Conservation (phyloP, 2,888 invertebrate genomes). For the Pammene aurita region DNA sequence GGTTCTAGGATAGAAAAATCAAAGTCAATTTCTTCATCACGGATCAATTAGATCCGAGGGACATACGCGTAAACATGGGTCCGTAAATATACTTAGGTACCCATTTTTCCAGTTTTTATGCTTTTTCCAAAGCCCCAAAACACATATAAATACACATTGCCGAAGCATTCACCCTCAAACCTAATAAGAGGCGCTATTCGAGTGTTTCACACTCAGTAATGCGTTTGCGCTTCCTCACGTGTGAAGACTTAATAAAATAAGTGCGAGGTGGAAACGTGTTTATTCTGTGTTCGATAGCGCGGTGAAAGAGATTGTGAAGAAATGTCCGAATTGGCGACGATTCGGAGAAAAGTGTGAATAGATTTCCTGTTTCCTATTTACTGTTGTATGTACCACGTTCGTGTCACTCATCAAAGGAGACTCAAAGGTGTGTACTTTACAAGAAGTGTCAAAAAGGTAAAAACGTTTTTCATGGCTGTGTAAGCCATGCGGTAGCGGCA, state of each 20-base stretch:
- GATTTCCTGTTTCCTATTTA: background rate
- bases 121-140: constrained; percentile 22
- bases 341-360: constrained; percentile 2
- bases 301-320: constrained; percentile 17
- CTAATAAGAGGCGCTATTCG: constrained; percentile 35
- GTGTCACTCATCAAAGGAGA: too few relatives aligned
- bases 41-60: background rate
- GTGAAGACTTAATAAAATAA: constrained; percentile 54
- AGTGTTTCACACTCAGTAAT: constrained; percentile 36
- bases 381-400: background rate
- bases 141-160: constrained; percentile 18
- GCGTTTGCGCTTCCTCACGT: constrained; percentile 40
- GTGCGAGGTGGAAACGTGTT: constrained; percentile 39
- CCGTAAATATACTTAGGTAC: background rate
- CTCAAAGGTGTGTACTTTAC: too few relatives aligned
- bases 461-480: too few relatives aligned
- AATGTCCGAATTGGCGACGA: constrained; percentile 1
- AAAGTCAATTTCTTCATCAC: background rate
- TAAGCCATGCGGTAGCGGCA: too few relatives aligned
- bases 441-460: too few relatives aligned
- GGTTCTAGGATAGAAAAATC: background rate
- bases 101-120: background rate
- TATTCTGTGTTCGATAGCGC: constrained; percentile 26
- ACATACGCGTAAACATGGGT: background rate
- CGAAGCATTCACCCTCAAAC: constrained; percentile 30